A percentile compares a stretch with the other conserved stretches of the same genome.
These are phyloP conservation scores for Hofmannophila pseudospretella DNA, from an alignment of 2,888 invertebrate species.

Conservation along the genomic window DNA sequence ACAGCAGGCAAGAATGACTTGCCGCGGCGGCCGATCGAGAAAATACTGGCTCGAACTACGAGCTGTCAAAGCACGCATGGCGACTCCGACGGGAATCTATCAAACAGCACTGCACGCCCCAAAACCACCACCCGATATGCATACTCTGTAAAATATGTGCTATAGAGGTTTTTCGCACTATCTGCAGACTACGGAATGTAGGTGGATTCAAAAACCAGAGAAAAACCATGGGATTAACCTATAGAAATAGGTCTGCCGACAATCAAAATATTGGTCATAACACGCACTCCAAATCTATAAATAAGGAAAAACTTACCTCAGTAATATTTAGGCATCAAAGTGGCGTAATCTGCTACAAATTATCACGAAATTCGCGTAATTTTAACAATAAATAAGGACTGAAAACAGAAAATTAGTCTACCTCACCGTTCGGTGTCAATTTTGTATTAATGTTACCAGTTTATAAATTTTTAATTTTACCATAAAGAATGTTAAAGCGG, in stretches of 20 bases:
- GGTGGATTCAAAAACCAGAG: conserved; percentile 19
- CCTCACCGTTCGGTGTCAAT: conserved; percentile 75
- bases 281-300: conserved; percentile 6
- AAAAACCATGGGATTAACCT: conserved; percentile 56
- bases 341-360: conserved; percentile 52
- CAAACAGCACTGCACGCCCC: conserved; percentile 5
- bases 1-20: too few species aligned
- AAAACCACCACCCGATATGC: not conserved
- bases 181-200: not conserved
- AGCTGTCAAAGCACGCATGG: conserved; percentile 66
- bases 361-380: conserved; percentile 58
- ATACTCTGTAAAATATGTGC: not conserved
- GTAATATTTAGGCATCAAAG: conserved; percentile 71
- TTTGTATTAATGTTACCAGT: conserved; percentile 47
- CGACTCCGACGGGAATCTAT: conserved; percentile 29
- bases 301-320: conserved; percentile 52
- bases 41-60: conserved; percentile 26
- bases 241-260: conserved; percentile 57
- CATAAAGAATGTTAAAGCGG: too few species aligned
- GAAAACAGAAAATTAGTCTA: conserved; percentile 77
- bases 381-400: conserved; percentile 68
- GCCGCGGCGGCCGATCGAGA: not conserved
- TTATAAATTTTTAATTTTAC: conserved; percentile 7
- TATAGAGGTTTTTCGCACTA: not conserved
- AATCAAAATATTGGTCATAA: conserved; percentile 39